Percentiles rank a stretch among this genome's conserved stretches.
Conservation (phyloP, 2,113 vertebrate species). For the Polyodon spathula region DNA sequence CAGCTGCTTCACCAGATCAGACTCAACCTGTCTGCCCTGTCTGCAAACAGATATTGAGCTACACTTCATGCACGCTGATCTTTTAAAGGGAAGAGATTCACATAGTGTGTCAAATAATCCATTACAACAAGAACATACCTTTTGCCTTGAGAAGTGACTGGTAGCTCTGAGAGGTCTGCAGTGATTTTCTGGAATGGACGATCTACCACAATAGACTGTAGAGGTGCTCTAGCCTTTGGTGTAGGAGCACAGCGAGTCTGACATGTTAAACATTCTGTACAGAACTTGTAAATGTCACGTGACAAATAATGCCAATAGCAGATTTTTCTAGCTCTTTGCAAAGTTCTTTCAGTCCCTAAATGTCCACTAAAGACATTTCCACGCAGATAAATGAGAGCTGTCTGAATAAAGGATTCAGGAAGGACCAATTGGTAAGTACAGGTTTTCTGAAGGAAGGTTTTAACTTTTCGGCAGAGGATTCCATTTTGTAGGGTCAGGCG, state of each 20-base stretch:
- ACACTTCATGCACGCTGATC: conserved; percentile 6
- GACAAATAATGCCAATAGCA: conserved; percentile 25
- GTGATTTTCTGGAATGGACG: too few relatives aligned
- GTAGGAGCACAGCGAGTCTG: conserved; percentile 9
- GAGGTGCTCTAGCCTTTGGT: conserved; percentile 9
- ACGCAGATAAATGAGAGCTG: conserved; percentile 6
- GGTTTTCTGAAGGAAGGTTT: neutral
- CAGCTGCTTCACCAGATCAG: neutral
- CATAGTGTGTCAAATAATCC: conserved; percentile 16
- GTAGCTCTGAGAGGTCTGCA: conserved; percentile 20
- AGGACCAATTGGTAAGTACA: neutral
- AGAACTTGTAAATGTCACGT: conserved; percentile 19
- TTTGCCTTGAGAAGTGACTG: conserved; percentile 6
- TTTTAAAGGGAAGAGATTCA: conserved; percentile 14
- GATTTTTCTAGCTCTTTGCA: conserved; percentile 10
- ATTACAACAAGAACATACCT: conserved; percentile 11
- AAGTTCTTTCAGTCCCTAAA: conserved; percentile 8
- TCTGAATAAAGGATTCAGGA: neutral
- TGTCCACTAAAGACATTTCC: conserved; percentile 15
- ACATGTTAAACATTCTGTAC: conserved; percentile 17
- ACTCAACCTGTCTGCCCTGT: conserved; percentile 6
- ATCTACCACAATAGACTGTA: conserved; percentile 16
- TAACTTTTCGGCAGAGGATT: neutral
- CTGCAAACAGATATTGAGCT: neutral
- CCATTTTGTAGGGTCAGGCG: too few relatives aligned